phyloP scores from a whole-genome alignment of 2,797 vertebrate species.

The Chromobotia macracanthus region DNA sequence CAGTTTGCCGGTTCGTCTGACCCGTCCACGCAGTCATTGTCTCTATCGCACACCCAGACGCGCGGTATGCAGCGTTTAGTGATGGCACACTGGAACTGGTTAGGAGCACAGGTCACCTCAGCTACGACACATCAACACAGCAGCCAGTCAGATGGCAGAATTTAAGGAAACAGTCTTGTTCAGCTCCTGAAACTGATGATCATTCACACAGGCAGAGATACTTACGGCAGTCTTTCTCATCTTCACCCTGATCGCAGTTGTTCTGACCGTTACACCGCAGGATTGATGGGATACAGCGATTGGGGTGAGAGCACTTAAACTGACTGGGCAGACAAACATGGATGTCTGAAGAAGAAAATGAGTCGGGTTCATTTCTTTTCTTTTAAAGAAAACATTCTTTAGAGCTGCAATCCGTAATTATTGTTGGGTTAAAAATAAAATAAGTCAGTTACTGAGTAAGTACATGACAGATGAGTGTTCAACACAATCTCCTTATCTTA shows the following conservation, averaged over 20 bases:
- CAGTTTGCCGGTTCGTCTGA: conserved; percentile 96
- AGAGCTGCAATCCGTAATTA: no score
- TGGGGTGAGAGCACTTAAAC: conserved; percentile 96
- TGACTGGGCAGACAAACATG: conserved; percentile 97
- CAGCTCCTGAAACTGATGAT: no score
- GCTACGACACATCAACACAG: conserved; percentile 68
- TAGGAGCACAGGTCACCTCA: conserved; percentile 94
- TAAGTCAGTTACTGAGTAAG: no score
- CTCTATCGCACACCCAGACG: conserved; percentile 96
- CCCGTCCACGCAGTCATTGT: conserved; percentile 95
- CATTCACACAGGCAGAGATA: neutral
- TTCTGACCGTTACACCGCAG: conserved; percentile 97
- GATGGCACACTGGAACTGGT: conserved; percentile 97
- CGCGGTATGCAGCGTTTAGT: conserved; percentile 98
- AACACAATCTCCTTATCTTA: no score
- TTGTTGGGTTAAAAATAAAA: no score
- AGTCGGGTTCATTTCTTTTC: no score
- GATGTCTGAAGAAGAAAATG: conserved; percentile 79
- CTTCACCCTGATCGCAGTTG: conserved; percentile 95
- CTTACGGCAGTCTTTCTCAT: conserved; percentile 97
- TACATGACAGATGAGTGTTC: no score
- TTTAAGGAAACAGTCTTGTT: neutral
- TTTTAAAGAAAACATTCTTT: no score
- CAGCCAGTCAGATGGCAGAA: conserved; percentile 6
- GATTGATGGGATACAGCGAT: conserved; percentile 95